Conservation (phyloP, 2,888 invertebrate species). For the Priocnemis perturbator region DNA sequence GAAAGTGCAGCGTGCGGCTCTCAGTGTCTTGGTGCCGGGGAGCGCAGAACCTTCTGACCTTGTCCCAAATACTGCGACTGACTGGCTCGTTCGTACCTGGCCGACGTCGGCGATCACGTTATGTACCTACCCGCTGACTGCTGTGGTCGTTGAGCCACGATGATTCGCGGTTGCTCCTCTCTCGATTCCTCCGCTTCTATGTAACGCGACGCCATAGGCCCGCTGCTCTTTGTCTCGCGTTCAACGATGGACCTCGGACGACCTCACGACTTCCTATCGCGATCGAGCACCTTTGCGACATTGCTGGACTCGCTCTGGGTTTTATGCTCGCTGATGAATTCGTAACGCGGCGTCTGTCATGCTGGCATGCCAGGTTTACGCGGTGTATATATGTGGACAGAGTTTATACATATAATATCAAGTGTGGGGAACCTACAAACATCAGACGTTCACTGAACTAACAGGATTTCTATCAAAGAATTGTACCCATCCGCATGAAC, state of each 20-base stretch:
- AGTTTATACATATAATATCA: too few species aligned
- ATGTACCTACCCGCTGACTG: conserved; percentile 20
- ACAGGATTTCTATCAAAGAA: too few species aligned
- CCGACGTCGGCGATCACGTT: conserved; percentile 19
- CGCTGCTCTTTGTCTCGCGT: conserved; percentile 43
- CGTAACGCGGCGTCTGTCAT: too few species aligned
- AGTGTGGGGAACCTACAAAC: too few species aligned
- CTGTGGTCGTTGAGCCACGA: conserved; percentile 20
- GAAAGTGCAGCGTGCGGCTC: conserved; percentile 68
- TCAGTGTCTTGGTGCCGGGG: conserved; percentile 63
- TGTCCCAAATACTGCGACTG: conserved; percentile 74
- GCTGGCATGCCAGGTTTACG: too few species aligned
- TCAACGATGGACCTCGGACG: conserved; percentile 36
- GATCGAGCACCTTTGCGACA: conserved; percentile 1
- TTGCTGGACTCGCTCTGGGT: too few species aligned
- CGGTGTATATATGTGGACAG: too few species aligned
- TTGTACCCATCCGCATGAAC: too few species aligned
- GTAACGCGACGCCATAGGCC: conserved; percentile 16
- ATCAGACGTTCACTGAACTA: too few species aligned
- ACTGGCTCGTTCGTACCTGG: conserved; percentile 58
- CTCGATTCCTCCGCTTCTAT: conserved; percentile 10
- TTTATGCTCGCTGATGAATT: too few species aligned
- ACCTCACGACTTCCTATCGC: conserved; percentile 42
- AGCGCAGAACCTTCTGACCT: conserved; percentile 74
- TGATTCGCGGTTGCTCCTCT: conserved; percentile 24